Base-by-base conservation (phyloP, 2,797 vertebrate genomes). In the Coilia nasus region DNA sequence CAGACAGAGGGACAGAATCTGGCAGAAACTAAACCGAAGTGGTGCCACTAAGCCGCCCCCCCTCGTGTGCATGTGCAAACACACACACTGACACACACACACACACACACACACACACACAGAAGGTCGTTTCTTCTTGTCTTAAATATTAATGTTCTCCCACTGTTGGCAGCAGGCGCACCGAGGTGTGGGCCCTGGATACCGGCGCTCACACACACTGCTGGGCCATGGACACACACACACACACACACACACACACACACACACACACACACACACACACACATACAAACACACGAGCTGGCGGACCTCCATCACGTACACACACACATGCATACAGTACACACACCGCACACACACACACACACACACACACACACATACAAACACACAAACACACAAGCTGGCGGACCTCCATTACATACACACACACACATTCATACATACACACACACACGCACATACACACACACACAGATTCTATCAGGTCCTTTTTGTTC, bases 61-160 rank as follows among this genome's bases (percentile, higher is more conserved):
- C 12, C 50, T 10, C 7, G 14, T 14, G 14, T 14, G 14, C 78
- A 85, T 59, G 15, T 28, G 28, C 62, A 41, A 11, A 80, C 64
- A 81, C 59, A 83, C 17, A 28, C 47, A 82, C 57, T 57, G 71
- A 28, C 25, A 23, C 25, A 10, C 31, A 81, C 15, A 23, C 14
- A 46, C 62, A 62, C 19, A 21, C 56, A 85, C 35, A 41, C 35
- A 28, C 62, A 44, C 2, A 82, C 62, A 84, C 67, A 86, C 31
- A 83, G 28, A 21, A 82, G 60, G 56, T 25, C 35, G n/a, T 84
- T 84, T 71, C 50, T 88, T 82, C 75, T 71, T 60, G 81, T 81
- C 50, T 87, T 88, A 81, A 84, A 87, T 87, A 90, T 87, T 87
- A 81, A 89, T 87, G 83, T 31, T 19, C 21, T 75, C 81, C 46